Conservation (phyloP, 1,140 invertebrate species). For the Saccostrea echinata region DNA sequence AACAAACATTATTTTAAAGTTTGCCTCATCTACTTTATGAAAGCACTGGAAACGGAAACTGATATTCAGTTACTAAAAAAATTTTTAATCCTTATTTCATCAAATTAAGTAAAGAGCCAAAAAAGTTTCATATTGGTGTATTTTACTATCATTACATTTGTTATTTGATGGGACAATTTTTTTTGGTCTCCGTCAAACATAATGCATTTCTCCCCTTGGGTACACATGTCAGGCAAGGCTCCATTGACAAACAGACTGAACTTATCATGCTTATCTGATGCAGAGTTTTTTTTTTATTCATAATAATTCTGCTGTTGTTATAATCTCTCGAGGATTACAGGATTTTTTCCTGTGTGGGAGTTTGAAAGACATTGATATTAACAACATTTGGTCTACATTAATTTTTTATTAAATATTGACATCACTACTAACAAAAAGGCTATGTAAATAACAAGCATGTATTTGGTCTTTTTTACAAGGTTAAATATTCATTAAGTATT, state of each 20-base stretch:
- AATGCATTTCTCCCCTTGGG: neutral
- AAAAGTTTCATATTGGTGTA: too few relatives aligned
- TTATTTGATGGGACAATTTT: too few relatives aligned
- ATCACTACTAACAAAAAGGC: neutral
- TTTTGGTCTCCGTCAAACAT: neutral
- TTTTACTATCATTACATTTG: neutral
- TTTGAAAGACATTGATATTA: neutral
- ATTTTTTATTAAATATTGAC: constrained; percentile 7
- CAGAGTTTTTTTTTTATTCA: too few relatives aligned
- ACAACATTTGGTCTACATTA: neutral
- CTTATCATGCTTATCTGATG: neutral
- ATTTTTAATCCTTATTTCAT: too few relatives aligned
- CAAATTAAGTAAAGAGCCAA: neutral
- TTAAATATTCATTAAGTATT: neutral
- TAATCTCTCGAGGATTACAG: too few relatives aligned
- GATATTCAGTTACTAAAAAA: too few relatives aligned
- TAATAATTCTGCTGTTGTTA: too few relatives aligned
- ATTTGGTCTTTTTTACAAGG: neutral
- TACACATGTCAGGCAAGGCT: neutral
- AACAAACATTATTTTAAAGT: too few relatives aligned
- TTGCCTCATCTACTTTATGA: too few relatives aligned
- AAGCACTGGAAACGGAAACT: too few relatives aligned
- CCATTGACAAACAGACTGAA: neutral
- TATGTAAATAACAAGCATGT: neutral
- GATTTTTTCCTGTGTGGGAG: neutral